phyloP scores from a whole-genome alignment of 2,113 vertebrate genomes.

The Eidolon helvum region DNA sequence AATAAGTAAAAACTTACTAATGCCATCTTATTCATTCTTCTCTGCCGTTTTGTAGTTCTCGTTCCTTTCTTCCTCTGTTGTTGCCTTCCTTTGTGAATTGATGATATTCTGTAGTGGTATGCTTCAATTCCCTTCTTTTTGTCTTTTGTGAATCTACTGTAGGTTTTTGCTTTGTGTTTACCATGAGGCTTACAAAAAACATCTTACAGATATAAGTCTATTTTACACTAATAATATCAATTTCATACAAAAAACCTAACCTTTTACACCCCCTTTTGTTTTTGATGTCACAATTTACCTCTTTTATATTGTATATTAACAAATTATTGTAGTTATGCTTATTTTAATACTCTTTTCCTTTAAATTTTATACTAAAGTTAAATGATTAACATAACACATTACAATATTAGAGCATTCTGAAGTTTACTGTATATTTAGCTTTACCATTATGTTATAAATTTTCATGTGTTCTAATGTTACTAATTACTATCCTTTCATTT shows the following conservation, averaged over 20 bases:
- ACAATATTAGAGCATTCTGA: not conserved
- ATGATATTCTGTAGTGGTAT: not conserved
- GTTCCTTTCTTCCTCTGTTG: not conserved
- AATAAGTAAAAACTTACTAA: not conserved
- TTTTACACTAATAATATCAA: not conserved
- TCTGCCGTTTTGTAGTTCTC: not conserved
- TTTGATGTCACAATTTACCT: not conserved
- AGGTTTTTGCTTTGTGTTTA: not conserved
- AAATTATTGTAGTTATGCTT: not conserved
- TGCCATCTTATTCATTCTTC: not conserved
- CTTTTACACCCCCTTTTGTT: not conserved
- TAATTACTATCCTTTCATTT: not conserved
- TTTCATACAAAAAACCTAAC: not conserved
- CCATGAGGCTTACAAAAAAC: not conserved
- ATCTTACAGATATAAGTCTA: not conserved
- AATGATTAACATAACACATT: not conserved
- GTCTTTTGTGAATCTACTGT: not conserved
- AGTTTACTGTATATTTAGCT: not conserved
- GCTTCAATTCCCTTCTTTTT: not conserved
- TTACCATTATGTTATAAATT: not conserved
- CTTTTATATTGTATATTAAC: not conserved
- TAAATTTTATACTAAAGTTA: not conserved
- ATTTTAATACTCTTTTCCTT: not conserved
- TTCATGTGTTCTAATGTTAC: not conserved
- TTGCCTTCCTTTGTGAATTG: not conserved